Evolutionary conservation across 2,113 vertebrate species (phyloP).

Genomic region (Falco punctatus): DNA sequence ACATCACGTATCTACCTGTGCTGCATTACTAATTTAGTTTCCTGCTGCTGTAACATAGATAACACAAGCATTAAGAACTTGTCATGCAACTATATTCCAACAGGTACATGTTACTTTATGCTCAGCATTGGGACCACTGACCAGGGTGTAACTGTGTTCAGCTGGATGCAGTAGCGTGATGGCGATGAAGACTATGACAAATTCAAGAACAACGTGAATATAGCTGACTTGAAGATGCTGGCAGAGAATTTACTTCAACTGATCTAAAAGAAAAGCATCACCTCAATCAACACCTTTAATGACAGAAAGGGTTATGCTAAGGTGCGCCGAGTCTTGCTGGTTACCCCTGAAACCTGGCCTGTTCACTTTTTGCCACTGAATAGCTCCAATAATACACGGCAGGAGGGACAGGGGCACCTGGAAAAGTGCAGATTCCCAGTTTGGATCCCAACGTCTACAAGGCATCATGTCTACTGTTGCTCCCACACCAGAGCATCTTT

Average conservation of each 20-base stretch:
- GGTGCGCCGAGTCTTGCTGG: neutral
- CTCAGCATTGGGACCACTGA: neutral
- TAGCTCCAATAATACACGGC: rapidly evolving
- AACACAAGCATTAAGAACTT: neutral
- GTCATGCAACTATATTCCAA: neutral
- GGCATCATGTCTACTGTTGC: neutral
- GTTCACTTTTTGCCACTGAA: neutral
- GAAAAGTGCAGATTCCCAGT: neutral
- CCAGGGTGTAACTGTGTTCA: neutral
- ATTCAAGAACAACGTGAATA: neutral
- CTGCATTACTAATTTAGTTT: neutral
- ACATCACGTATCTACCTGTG: rapidly evolving
- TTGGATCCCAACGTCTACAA: neutral
- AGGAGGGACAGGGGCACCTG: neutral
- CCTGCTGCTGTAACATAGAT: neutral
- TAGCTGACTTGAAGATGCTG: neutral
- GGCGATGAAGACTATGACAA: neutral
- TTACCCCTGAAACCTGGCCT: neutral
- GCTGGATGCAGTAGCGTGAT: neutral
- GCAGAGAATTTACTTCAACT: neutral
- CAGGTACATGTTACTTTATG: neutral
- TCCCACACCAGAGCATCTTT: neutral
- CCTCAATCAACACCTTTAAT: neutral
- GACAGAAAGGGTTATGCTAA: neutral
- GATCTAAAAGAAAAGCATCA: neutral